phyloP scores from a whole-genome alignment of 2,888 invertebrate species.

The Drosophila neoperkinsi region DNA sequence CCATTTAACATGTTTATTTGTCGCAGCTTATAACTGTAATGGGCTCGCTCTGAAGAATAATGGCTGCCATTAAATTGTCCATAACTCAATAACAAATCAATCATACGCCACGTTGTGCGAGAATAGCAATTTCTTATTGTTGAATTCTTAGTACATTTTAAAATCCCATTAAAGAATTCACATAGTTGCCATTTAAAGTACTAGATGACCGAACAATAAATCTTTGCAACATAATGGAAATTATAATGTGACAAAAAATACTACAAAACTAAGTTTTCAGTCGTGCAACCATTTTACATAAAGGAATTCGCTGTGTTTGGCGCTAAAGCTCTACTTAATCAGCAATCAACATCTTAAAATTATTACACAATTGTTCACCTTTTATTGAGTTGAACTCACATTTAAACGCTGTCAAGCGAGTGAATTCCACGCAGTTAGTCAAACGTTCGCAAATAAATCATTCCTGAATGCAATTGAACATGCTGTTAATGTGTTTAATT shows the following conservation, averaged over 20 bases:
- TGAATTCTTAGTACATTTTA: neutral
- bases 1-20: slow-evolving; percentile 22
- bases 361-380: neutral
- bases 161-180: slow-evolving; percentile 1
- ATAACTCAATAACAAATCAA: slow-evolving; percentile 45
- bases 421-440: neutral
- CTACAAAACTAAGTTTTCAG: slow-evolving; percentile 7
- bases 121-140: slow-evolving; percentile 6
- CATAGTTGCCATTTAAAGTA: slow-evolving; percentile 11
- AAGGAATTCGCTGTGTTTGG: neutral
- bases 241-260: neutral
- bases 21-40: slow-evolving; percentile 15
- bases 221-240: slow-evolving; percentile 2
- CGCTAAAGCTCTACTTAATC: neutral
- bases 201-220: neutral
- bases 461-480: neutral
- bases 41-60: neutral
- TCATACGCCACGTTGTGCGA: slow-evolving; percentile 45
- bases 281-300: slow-evolving; percentile 4
- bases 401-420: neutral
- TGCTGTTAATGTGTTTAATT: slow-evolving; percentile 3
- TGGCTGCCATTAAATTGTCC: slow-evolving; percentile 16
- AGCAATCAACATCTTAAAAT: neutral
- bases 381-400: neutral
- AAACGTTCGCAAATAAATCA: slow-evolving; percentile 1